Conservation (phyloP, 2,888 invertebrate genomes). For the Luperina testacea region DNA sequence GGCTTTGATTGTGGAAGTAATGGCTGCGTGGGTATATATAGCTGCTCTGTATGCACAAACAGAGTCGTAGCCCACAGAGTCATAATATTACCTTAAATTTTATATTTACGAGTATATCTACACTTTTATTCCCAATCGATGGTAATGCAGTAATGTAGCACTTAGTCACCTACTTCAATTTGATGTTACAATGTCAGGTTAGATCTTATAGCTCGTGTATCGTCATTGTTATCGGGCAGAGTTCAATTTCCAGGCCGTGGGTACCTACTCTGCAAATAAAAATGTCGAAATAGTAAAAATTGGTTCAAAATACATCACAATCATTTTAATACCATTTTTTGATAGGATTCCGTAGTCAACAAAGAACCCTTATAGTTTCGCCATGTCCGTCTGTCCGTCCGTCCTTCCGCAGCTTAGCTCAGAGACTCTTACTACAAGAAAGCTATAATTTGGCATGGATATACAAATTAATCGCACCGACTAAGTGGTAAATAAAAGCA, state of each 20-base stretch:
- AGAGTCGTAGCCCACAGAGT: background rate
- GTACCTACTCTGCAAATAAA: slow-evolving; percentile 11
- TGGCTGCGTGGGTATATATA: background rate
- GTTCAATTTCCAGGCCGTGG: slow-evolving; percentile 11
- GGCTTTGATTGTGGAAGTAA: background rate
- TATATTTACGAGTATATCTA: too few relatives aligned
- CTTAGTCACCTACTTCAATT: background rate
- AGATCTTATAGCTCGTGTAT: slow-evolving; percentile 12
- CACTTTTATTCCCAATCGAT: too few relatives aligned
- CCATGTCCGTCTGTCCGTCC: too few relatives aligned
- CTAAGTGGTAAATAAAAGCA: too few relatives aligned
- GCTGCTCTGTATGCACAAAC: background rate
- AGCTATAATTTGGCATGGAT: too few relatives aligned
- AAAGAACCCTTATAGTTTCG: too few relatives aligned
- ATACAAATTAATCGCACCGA: too few relatives aligned
- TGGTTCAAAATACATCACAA: background rate
- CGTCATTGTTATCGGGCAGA: slow-evolving; percentile 32
- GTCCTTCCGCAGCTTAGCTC: too few relatives aligned
- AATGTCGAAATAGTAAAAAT: background rate
- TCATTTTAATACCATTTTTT: background rate
- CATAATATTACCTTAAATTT: too few relatives aligned
- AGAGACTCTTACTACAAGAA: too few relatives aligned
- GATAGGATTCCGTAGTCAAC: too few relatives aligned
- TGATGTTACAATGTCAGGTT: slow-evolving; percentile 29
- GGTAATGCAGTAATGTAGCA: too few relatives aligned